phyloP scores from a whole-genome alignment of 1,140 invertebrate species.

The Scaptomyza pallida region DNA sequence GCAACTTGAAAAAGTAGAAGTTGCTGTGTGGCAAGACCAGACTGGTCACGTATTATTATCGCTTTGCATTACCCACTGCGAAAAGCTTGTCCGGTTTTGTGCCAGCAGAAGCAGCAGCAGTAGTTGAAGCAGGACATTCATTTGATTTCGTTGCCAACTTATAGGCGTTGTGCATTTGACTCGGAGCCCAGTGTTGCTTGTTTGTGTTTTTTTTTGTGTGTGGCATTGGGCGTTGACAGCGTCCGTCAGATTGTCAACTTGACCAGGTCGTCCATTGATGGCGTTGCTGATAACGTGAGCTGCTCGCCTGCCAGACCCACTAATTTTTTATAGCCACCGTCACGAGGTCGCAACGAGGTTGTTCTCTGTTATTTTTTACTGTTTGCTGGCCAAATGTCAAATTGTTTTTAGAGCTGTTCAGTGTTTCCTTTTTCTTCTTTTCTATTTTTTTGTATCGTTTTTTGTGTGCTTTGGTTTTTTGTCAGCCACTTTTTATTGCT shows the following conservation, averaged over 20 bases:
- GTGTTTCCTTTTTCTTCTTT: conserved; percentile 39
- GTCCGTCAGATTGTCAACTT: conserved; percentile 48
- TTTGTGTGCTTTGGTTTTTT: no score
- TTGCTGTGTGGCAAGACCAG: conserved; percentile 38
- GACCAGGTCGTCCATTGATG: conserved; percentile 59
- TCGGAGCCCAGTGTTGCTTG: conserved; percentile 2
- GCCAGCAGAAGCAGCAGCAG: no score
- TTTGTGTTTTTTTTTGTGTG: conserved; percentile 33
- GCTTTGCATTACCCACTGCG: conserved; percentile 47
- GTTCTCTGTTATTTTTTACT: conserved; percentile 18
- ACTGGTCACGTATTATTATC: conserved; percentile 79
- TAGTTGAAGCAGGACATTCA: conserved; percentile 55
- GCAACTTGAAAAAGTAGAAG: not conserved
- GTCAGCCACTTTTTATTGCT: conserved; percentile 62
- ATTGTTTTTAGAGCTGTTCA: conserved; percentile 75
- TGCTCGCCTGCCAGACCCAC: conserved; percentile 60
- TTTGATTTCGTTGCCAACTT: conserved; percentile 75
- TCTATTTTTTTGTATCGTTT: not conserved
- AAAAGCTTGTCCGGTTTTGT: conserved; percentile 57
- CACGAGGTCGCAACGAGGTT: conserved; percentile 28
- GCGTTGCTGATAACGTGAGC: conserved; percentile 74
- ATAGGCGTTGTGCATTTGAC: conserved; percentile 60
- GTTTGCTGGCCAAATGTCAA: conserved; percentile 79
- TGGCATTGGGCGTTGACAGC: conserved; percentile 66
- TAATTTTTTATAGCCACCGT: conserved; percentile 73